Percentiles rank a stretch among this genome's conserved stretches.
phyloP scores from a whole-genome alignment of 2,797 vertebrate genomes.

The Gymnoscopelus microlampas region DNA sequence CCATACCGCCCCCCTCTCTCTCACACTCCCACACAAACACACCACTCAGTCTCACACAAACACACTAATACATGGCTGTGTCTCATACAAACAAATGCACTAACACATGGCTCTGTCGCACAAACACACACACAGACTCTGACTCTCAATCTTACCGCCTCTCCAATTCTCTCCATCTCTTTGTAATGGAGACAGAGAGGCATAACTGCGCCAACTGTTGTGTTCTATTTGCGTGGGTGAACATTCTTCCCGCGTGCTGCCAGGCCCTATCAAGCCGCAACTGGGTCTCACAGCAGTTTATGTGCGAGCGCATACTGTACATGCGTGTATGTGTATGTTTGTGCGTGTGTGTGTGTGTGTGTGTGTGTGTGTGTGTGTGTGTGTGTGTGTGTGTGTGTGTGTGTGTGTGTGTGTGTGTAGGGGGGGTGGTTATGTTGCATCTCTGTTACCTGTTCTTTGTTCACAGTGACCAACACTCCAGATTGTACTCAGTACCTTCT shows the following conservation, averaged over 20 bases:
- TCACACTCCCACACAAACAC: not conserved
- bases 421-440: too few relatives aligned
- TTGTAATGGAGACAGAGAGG: slow-evolving; percentile 1
- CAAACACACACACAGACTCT: not conserved
- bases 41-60: too few relatives aligned
- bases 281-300: not conserved
- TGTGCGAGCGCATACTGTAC: not conserved
- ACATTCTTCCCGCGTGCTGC: slow-evolving; percentile 34
- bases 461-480: too few relatives aligned
- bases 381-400: not conserved
- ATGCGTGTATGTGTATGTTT: not conserved
- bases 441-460: too few relatives aligned
- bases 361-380: not conserved
- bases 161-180: not conserved
- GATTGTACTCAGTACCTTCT: too few relatives aligned
- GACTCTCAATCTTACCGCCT: not conserved
- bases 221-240: slow-evolving; percentile 43
- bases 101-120: too few relatives aligned
- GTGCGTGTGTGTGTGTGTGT: not conserved
- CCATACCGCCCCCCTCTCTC: not conserved
- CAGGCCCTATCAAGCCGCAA: slow-evolving; percentile 16
- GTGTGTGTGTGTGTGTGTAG: not conserved
- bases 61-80: too few relatives aligned
- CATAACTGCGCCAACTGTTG: slow-evolving; percentile 6
- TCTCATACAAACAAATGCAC: too few relatives aligned